Conservation (phyloP, 2,797 vertebrate genomes). For the Notolepis coatsorum region DNA sequence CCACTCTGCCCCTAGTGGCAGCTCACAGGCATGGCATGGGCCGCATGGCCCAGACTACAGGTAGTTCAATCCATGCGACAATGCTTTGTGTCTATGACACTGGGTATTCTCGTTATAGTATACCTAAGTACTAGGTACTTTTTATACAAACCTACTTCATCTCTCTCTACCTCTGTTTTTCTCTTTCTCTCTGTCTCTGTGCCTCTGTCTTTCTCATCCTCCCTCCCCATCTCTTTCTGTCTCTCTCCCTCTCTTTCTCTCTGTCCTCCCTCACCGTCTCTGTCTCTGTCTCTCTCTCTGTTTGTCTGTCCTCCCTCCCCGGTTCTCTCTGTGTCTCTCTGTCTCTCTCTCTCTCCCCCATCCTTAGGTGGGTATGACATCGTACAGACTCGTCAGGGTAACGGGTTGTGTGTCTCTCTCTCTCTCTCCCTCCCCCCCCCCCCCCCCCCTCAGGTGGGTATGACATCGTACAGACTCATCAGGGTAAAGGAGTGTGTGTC, state of each 20-base stretch:
- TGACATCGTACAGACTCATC: conserved; percentile 59
- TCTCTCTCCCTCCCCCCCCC: neutral
- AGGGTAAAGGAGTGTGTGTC: conserved; percentile 78
- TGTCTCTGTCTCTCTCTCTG: too few species aligned
- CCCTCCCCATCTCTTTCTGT: too few species aligned
- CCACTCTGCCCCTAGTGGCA: too few species aligned
- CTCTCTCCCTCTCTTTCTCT: too few species aligned
- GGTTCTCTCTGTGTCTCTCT: neutral
- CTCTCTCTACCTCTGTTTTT: neutral
- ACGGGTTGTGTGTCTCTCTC: conserved; percentile 46
- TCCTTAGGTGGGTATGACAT: conserved; percentile 77
- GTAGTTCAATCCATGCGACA: too few species aligned
- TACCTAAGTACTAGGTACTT: neutral
- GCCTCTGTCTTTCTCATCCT: too few species aligned
- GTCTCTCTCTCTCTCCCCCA: neutral
- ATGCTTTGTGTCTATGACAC: too few species aligned
- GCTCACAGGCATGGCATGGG: too few species aligned
- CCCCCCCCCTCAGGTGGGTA: conserved; percentile 72
- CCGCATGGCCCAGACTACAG: too few species aligned
- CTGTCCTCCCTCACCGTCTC: too few species aligned
- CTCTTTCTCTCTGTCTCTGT: neutral
- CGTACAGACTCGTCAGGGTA: conserved; percentile 60
- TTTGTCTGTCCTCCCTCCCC: too few species aligned
- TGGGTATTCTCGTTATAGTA: too few species aligned
- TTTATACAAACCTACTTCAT: neutral